These are phyloP conservation scores for Hycleus cichorii DNA, from an alignment of 1,140 invertebrate genomes.

Conservation along the genomic window DNA sequence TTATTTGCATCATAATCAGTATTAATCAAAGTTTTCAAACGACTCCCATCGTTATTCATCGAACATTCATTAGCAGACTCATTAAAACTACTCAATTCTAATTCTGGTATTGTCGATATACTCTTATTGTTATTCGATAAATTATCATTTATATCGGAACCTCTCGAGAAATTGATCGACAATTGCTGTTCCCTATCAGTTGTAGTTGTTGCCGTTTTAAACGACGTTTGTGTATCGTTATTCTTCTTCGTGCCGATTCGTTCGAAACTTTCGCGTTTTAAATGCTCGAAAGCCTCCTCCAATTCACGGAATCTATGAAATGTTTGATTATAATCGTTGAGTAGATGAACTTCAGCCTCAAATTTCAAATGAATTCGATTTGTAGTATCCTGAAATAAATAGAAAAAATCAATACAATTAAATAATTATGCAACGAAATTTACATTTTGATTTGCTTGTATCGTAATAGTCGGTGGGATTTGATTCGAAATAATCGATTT, in stretches of 20 bases:
- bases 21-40: neutral
- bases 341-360: slow-evolving; percentile 34
- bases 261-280: slow-evolving; percentile 15
- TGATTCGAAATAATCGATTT: too few species aligned
- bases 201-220: neutral
- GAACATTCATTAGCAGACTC: neutral
- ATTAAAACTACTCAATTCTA: neutral
- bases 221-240: slow-evolving; percentile 22
- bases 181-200: neutral
- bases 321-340: slow-evolving; percentile 36
- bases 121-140: too few species aligned
- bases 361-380: slow-evolving; percentile 37
- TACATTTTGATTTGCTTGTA: too few species aligned
- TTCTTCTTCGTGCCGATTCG: slow-evolving; percentile 17
- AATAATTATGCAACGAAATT: too few species aligned
- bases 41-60: neutral
- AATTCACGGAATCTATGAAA: slow-evolving; percentile 31
- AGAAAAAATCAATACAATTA: too few species aligned
- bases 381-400: slow-evolving; percentile 1
- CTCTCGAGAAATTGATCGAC: slow-evolving; percentile 32
- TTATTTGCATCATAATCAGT: neutral
- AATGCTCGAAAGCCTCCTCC: slow-evolving; percentile 30
- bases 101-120: neutral
- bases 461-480: too few species aligned
- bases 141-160: slow-evolving; percentile 18